A percentile compares a stretch with the other conserved stretches of the same genome.
Evolutionary conservation across 2,113 vertebrate genomes (phyloP).

Genomic region (Tragelaphus buxtoni): DNA sequence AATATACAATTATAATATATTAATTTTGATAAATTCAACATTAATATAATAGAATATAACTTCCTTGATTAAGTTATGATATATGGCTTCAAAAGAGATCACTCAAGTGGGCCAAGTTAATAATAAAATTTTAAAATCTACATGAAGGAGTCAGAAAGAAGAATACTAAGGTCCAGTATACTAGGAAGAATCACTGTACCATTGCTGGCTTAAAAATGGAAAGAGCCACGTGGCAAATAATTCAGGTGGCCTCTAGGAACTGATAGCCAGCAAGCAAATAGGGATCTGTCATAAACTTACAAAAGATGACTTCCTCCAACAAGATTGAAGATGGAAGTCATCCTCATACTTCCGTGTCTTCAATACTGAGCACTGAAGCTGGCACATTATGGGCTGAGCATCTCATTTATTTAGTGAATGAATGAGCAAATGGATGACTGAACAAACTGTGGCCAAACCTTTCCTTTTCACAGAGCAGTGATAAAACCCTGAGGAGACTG

Average conservation of each 20-base stretch:
- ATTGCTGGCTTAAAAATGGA: neutral
- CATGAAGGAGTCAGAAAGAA: neutral
- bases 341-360: neutral
- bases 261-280: neutral
- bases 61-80: neutral
- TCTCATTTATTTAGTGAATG: neutral
- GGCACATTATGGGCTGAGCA: neutral
- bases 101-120: neutral
- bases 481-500: neutral
- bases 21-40: neutral
- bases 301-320: neutral
- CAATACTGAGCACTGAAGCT: fast-evolving
- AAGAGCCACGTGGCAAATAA: neutral
- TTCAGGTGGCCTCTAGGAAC: neutral
- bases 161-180: neutral
- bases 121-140: neutral
- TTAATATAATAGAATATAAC: neutral
- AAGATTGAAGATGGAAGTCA: neutral
- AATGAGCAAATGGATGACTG: neutral
- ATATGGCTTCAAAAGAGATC: neutral
- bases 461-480: neutral
- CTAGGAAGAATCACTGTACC: neutral
- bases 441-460: neutral
- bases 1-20: neutral
- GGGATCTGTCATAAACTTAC: neutral